Evolutionary conservation across 2,113 vertebrate genomes (phyloP).

Genomic region (Empidonax alnorum): DNA sequence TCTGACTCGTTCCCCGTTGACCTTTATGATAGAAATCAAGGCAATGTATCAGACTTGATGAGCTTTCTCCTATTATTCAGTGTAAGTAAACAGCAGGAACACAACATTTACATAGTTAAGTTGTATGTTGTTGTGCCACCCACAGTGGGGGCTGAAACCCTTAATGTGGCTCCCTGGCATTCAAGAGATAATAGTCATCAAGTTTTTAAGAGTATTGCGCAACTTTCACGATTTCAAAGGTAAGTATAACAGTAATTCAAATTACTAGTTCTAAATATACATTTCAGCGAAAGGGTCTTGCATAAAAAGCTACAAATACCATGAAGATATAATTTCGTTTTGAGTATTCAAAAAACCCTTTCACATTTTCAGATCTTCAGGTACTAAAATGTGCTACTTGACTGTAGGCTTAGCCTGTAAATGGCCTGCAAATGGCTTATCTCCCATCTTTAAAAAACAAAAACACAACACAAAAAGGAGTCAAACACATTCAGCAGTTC

Average conservation of each 20-base stretch:
- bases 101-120: slow-evolving; percentile 8
- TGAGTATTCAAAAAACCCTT: background rate
- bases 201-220: background rate
- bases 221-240: background rate
- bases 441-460: background rate
- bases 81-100: slow-evolving; percentile 5
- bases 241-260: slow-evolving; percentile 21
- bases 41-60: background rate
- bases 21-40: slow-evolving; percentile 27
- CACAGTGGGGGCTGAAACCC: background rate
- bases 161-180: slow-evolving; percentile 19
- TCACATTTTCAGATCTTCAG: background rate
- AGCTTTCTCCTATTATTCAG: background rate
- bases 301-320: background rate
- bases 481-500: background rate
- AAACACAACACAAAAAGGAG: background rate
- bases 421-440: background rate
- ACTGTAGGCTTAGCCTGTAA: background rate
- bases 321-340: background rate
- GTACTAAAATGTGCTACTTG: background rate
- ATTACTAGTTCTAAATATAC: background rate
- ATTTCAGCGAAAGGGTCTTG: background rate
- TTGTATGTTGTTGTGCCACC: background rate
- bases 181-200: slow-evolving; percentile 3
- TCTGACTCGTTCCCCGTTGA: background rate